These are phyloP conservation scores for Drosophila virilis DNA, from an alignment of 1,140 invertebrate species.

Conservation along the genomic window DNA sequence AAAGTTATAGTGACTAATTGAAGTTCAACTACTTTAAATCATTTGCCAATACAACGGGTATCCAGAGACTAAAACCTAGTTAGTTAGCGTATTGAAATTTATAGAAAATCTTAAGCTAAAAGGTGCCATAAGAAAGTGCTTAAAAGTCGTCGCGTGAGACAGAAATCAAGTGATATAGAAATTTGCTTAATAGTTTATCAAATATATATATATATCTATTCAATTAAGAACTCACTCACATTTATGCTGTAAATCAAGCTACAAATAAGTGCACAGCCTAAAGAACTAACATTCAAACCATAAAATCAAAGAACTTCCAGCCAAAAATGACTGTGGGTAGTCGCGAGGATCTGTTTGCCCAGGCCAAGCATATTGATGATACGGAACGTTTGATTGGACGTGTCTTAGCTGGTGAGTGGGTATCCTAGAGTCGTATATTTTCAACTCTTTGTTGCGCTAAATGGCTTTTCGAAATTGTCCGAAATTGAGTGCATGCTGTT, in stretches of 20 bases:
- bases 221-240: constrained; percentile 3
- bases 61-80: constrained; percentile 45
- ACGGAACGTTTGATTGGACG: constrained; percentile 78
- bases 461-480: no score
- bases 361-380: constrained; percentile 79
- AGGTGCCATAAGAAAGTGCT: constrained; percentile 59
- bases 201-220: constrained; percentile 12
- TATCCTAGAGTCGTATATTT: neutral
- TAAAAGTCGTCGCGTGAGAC: constrained; percentile 2
- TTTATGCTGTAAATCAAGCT: neutral
- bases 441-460: neutral
- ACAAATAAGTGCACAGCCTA: neutral
- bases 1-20: constrained; percentile 14
- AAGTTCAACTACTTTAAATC: constrained; percentile 10
- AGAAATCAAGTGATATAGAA: constrained; percentile 25
- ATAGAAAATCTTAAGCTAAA: constrained; percentile 36
- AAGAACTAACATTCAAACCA: neutral
- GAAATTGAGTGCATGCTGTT: neutral
- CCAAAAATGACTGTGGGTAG: constrained; percentile 75
- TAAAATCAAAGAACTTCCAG: neutral
- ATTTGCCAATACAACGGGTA: constrained; percentile 54
- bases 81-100: constrained; percentile 56
- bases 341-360: constrained; percentile 79
- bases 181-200: constrained; percentile 16
- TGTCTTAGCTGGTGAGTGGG: constrained; percentile 77